Evolutionary conservation across 2,797 vertebrate species (phyloP).

Genomic region (Smutsia gigantea): DNA sequence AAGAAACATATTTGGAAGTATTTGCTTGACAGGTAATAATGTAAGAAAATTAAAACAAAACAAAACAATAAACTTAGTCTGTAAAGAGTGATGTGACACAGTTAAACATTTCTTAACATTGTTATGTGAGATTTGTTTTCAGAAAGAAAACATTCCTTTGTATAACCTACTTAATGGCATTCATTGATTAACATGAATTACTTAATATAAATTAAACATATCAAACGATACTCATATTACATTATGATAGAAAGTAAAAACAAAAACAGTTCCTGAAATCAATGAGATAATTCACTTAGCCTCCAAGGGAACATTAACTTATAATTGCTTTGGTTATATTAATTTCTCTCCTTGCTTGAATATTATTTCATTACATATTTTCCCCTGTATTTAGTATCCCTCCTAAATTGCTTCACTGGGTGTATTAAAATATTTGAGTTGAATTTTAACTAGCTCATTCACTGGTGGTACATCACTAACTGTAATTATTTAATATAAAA

Average conservation of each 20-base stretch:
- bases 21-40: not conserved
- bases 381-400: not conserved
- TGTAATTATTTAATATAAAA: constrained; percentile 33
- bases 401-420: constrained; percentile 54
- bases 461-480: not conserved
- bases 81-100: not conserved
- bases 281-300: constrained; percentile 2
- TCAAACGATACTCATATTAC: not conserved
- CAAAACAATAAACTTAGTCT: not conserved
- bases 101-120: not conserved
- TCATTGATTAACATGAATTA: constrained; percentile 49
- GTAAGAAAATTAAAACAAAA: not conserved
- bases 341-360: constrained; percentile 52
- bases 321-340: constrained; percentile 64
- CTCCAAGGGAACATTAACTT: constrained; percentile 16
- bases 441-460: constrained; percentile 44
- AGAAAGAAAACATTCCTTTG: constrained; percentile 32
- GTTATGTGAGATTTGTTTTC: not conserved
- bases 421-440: constrained; percentile 52
- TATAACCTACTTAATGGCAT: constrained; percentile 32
- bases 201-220: constrained; percentile 56
- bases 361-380: constrained; percentile 60
- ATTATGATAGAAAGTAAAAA: constrained; percentile 41
- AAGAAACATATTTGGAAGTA: not conserved
- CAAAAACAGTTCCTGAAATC: not conserved